Percentiles rank a stretch among this genome's conserved stretches.
phyloP scores from a whole-genome alignment of 1,140 invertebrate genomes.

The Drosophila arizonae region DNA sequence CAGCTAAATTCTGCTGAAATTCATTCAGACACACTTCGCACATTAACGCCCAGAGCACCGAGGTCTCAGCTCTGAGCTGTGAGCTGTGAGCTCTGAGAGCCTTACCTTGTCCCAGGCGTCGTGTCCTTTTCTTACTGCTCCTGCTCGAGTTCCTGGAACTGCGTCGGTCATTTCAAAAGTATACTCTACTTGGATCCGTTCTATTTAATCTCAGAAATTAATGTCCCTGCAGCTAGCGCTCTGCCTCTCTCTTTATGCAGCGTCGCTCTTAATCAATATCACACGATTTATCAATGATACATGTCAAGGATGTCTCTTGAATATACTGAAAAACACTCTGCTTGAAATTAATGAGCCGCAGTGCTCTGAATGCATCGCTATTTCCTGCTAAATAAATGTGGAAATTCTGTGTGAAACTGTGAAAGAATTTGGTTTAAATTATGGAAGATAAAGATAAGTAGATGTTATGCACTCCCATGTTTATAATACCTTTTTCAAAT shows the following conservation, averaged over 20 bases:
- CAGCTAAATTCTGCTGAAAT: conserved; percentile 65
- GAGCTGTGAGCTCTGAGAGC: conserved; percentile 1
- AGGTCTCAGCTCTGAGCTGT: not conserved
- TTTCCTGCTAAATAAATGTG: conserved; percentile 1
- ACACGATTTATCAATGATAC: conserved; percentile 51
- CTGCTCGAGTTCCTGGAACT: conserved; percentile 57
- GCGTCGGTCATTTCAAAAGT: conserved; percentile 72
- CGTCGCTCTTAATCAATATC: conserved; percentile 61
- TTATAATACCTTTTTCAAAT: no score
- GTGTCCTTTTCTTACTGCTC: not conserved
- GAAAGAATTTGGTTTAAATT: no score
- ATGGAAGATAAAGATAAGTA: no score
- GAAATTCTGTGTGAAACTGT: not conserved
- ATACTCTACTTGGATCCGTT: conserved; percentile 39
- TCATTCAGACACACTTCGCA: conserved; percentile 79
- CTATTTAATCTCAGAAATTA: conserved; percentile 45
- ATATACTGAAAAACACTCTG: conserved; percentile 17
- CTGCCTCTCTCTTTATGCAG: conserved; percentile 8
- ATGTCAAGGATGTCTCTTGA: not conserved
- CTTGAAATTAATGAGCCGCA: conserved; percentile 38
- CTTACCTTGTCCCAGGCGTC: conserved; percentile 26
- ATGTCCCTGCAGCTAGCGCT: conserved; percentile 36
- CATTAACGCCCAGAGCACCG: conserved; percentile 62
- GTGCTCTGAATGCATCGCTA: not conserved
- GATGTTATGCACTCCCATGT: no score